A percentile compares a stretch with the other conserved stretches of the same genome.
phyloP scores from a whole-genome alignment of 2,888 invertebrate species.

The Sarcophaga rosellei region DNA sequence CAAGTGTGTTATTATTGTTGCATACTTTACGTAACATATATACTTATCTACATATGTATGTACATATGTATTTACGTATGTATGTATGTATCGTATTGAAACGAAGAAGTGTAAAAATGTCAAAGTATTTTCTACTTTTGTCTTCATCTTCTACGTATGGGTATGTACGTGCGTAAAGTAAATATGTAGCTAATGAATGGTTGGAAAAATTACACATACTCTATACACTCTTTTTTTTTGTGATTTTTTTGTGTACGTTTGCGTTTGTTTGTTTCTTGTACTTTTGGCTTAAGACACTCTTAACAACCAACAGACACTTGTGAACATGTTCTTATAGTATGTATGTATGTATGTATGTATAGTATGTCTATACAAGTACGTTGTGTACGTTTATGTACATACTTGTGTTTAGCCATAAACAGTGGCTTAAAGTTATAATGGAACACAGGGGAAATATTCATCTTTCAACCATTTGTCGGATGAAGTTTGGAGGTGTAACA shows the following conservation, averaged over 20 bases:
- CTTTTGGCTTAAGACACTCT: neutral
- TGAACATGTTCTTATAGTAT: conserved; percentile 11
- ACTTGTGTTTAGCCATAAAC: too few relatives aligned
- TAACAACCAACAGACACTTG: too few relatives aligned
- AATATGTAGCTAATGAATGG: conserved; percentile 2
- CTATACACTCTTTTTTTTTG: neutral
- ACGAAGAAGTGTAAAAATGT: conserved; percentile 35
- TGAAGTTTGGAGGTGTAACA: too few relatives aligned
- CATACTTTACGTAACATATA: neutral
- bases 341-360: neutral
- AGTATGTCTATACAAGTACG: neutral
- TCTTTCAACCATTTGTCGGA: too few relatives aligned
- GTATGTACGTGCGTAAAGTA: conserved; percentile 36
- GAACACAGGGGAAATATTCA: too few relatives aligned
- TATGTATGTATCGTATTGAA: neutral
- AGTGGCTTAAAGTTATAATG: too few relatives aligned
- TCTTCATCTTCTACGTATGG: neutral
- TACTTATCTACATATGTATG: too few relatives aligned
- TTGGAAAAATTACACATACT: neutral
- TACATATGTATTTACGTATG: too few relatives aligned
- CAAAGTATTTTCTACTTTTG: neutral
- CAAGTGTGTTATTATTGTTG: neutral
- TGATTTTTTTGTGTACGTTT: neutral
- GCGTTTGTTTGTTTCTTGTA: neutral
- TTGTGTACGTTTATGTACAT: neutral